Percentiles rank a stretch among this genome's conserved stretches.
phyloP scores from a whole-genome alignment of 1,140 invertebrate genomes.

The Olivierus martensii region DNA sequence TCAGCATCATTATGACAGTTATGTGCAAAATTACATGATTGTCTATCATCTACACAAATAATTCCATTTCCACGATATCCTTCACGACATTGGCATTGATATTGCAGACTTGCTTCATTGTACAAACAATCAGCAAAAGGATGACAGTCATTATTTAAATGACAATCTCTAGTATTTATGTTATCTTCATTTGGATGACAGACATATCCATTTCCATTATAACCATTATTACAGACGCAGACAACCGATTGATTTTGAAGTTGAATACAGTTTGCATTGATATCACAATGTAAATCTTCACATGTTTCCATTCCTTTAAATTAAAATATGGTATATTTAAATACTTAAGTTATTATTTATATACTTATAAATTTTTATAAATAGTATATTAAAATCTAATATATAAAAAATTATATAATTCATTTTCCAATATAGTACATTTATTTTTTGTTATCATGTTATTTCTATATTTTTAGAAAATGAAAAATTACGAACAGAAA shows the following conservation, averaged over 20 bases:
- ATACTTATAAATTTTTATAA: no score
- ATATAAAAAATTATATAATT: no score
- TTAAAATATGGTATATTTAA: conserved; percentile 7
- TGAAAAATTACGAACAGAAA: no score
- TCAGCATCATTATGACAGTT: conserved; percentile 67
- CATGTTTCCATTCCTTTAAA: conserved; percentile 32
- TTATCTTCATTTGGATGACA: conserved; percentile 41
- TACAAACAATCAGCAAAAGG: conserved; percentile 53
- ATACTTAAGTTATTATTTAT: conserved; percentile 22
- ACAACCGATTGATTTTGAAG: conserved; percentile 22
- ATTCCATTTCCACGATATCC: conserved; percentile 68
- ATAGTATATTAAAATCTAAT: no score
- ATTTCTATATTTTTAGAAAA: no score
- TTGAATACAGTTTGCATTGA: conserved; percentile 34
- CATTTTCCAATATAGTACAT: no score
- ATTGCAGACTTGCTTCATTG: conserved; percentile 39
- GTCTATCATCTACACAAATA: conserved; percentile 39
- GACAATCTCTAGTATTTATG: conserved; percentile 3
- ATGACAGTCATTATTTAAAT: conserved; percentile 26
- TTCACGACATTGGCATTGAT: conserved; percentile 59
- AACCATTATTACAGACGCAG: conserved; percentile 35
- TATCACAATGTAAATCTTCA: conserved; percentile 37
- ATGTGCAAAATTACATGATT: conserved; percentile 53
- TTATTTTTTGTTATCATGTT: no score
- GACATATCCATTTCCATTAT: conserved; percentile 50